Evolutionary conservation across 2,113 vertebrate genomes (phyloP).

Genomic region (Alexandromys fortis): DNA sequence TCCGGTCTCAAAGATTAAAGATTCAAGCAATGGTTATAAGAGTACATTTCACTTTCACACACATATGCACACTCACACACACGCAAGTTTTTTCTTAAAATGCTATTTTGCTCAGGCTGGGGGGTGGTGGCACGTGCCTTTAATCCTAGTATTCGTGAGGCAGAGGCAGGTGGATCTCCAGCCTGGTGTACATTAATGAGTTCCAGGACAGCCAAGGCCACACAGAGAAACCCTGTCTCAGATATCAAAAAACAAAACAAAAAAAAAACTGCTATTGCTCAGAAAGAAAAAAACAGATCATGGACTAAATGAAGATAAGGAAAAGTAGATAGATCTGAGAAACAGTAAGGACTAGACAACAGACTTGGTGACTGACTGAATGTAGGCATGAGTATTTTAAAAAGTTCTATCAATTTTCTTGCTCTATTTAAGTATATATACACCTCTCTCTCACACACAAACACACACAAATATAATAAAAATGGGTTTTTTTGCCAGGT

Average conservation of each 20-base stretch:
- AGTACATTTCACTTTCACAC: neutral
- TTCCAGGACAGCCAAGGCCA: too few relatives aligned
- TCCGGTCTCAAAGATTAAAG: neutral
- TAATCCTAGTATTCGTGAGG: too few relatives aligned
- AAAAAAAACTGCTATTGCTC: neutral
- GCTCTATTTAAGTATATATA: neutral
- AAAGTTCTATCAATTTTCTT: neutral
- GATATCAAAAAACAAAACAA: too few relatives aligned
- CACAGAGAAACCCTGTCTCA: too few relatives aligned
- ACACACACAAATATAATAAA: neutral
- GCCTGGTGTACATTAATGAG: too few relatives aligned
- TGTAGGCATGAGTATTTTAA: neutral
- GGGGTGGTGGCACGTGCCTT: too few relatives aligned
- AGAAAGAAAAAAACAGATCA: neutral
- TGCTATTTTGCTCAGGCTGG: neutral
- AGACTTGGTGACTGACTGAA: neutral
- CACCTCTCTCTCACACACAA: too few relatives aligned
- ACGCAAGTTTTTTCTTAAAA: neutral
- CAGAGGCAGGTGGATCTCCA: too few relatives aligned
- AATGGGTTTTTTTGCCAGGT: neutral
- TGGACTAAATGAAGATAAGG: neutral
- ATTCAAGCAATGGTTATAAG: neutral
- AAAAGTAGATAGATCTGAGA: neutral
- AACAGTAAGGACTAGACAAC: neutral
- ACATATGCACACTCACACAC: neutral